phyloP scores from a whole-genome alignment of 2,797 vertebrate species.

The Rhinichthys osculus region DNA sequence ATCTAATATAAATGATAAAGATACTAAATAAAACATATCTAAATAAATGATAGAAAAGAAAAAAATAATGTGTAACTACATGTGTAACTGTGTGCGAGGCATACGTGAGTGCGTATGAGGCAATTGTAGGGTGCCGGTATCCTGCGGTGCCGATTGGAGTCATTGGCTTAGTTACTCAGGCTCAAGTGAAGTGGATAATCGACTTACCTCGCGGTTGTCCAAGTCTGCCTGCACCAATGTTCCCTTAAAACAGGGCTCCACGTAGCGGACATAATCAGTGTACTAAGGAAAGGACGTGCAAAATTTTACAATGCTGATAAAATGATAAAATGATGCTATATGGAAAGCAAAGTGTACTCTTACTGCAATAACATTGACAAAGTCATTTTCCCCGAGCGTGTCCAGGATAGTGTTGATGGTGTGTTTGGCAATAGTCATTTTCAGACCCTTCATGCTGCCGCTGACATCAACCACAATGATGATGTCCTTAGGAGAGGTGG shows the following conservation, averaged over 20 bases:
- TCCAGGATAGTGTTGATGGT: slow-evolving; percentile 96
- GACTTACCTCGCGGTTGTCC: slow-evolving; percentile 93
- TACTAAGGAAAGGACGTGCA: slow-evolving; percentile 77
- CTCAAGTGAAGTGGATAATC: slow-evolving; percentile 60
- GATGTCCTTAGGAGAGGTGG: slow-evolving; percentile 96
- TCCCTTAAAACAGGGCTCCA: slow-evolving; percentile 94
- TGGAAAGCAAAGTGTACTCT: slow-evolving; percentile 55
- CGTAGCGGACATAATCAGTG: slow-evolving; percentile 93
- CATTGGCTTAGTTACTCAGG: slow-evolving; percentile 45
- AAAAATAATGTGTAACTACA: not conserved
- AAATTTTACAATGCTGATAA: not conserved
- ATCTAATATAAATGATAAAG: not conserved
- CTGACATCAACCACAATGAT: slow-evolving; percentile 95
- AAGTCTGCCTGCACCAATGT: slow-evolving; percentile 94
- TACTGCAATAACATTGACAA: slow-evolving; percentile 96
- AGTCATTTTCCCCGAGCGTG: slow-evolving; percentile 96
- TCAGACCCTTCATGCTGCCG: slow-evolving; percentile 96
- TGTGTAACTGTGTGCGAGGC: not conserved
- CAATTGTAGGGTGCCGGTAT: not conserved
- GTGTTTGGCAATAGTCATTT: slow-evolving; percentile 95
- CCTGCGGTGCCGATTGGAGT: slow-evolving; percentile 38
- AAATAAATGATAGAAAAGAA: not conserved
- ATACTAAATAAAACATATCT: not conserved
- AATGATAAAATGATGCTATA: not conserved
- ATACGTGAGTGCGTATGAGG: slow-evolving; percentile 19